Conservation (phyloP, 2,797 vertebrate species). For the Silurus lanzhouensis region DNA sequence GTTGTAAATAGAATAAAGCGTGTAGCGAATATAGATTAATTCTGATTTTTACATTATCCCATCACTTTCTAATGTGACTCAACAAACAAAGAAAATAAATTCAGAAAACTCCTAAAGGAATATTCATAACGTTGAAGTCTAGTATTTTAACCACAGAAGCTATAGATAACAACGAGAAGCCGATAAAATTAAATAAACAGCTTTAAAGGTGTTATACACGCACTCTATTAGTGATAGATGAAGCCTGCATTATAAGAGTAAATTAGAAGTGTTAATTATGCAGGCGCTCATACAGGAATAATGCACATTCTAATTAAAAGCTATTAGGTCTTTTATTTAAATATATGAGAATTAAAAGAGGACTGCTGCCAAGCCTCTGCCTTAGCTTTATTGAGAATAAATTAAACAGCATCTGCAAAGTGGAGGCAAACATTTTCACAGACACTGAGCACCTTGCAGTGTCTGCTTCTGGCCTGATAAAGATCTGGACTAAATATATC, state of each 20-base stretch:
- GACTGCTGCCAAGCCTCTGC: neutral
- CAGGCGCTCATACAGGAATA: neutral
- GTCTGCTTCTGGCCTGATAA: conserved; percentile 48
- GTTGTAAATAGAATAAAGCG: neutral
- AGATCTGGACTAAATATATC: conserved; percentile 55
- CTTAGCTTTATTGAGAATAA: conserved; percentile 8
- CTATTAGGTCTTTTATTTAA: neutral
- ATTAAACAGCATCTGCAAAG: conserved; percentile 12
- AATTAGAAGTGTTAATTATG: neutral
- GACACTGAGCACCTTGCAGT: conserved; percentile 40
- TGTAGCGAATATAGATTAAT: neutral
- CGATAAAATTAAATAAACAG: neutral
- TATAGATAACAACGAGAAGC: neutral
- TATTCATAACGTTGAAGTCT: too few relatives aligned
- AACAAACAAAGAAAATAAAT: neutral
- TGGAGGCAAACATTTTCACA: conserved; percentile 1
- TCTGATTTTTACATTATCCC: neutral
- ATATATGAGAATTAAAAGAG: conserved; percentile 13
- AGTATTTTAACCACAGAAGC: neutral
- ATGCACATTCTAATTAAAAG: neutral
- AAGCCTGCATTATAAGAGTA: neutral
- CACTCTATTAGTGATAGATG: neutral
- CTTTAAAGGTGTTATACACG: neutral
- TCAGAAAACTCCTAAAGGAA: neutral
- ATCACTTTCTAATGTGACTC: neutral